Evolutionary conservation across 2,888 invertebrate species (phyloP).

Genomic region (Phrixothrix hirtus): DNA sequence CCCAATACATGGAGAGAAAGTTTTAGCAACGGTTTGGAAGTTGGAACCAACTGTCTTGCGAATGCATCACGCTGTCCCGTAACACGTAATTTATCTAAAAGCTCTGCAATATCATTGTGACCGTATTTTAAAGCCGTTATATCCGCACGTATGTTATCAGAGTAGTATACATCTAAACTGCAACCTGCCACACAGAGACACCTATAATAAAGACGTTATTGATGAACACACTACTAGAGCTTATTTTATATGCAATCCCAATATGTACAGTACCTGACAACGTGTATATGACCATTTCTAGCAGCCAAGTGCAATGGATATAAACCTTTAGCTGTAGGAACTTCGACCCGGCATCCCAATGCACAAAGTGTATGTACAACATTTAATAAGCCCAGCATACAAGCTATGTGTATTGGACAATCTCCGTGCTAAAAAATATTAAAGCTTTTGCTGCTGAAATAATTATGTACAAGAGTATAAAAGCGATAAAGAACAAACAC

Average conservation of each 20-base stretch:
- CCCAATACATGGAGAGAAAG: constrained; percentile 70
- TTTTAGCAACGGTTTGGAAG: constrained; percentile 61
- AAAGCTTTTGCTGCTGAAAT: constrained; percentile 2
- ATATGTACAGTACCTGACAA: constrained; percentile 63
- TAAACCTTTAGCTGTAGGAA: constrained; percentile 63
- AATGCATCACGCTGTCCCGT: constrained; percentile 55
- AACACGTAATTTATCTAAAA: constrained; percentile 67
- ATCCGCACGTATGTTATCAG: constrained; percentile 73
- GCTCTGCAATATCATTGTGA: constrained; percentile 68
- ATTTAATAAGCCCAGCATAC: constrained; percentile 59
- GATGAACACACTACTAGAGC: not conserved
- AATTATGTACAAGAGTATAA: not conserved
- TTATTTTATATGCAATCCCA: not conserved
- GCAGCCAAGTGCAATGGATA: constrained; percentile 74
- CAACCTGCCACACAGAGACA: constrained; percentile 73
- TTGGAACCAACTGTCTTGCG: constrained; percentile 65
- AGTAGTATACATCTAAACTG: constrained; percentile 67
- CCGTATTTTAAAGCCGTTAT: constrained; percentile 78
- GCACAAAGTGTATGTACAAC: constrained; percentile 64
- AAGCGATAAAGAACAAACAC: not conserved
- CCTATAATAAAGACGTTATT: constrained; percentile 46
- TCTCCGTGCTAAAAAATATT: constrained; percentile 59
- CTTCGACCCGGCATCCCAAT: constrained; percentile 65
- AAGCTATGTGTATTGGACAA: constrained; percentile 64
- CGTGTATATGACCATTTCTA: constrained; percentile 70